phyloP scores from a whole-genome alignment of 64 coral and sea anemone species.

The Trachythela sp. region DNA sequence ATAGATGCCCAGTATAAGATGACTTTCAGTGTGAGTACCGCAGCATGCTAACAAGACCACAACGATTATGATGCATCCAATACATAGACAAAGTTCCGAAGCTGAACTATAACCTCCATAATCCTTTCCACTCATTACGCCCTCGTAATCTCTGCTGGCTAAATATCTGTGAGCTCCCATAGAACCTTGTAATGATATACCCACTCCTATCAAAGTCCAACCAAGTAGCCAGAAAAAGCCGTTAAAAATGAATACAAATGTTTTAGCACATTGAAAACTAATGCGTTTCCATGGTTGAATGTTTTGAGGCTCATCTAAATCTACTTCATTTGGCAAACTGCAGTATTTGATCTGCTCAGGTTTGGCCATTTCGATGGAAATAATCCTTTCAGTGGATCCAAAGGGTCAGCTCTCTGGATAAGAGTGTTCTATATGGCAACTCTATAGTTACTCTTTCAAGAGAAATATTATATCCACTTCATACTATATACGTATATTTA shows the following conservation, averaged over 20 bases:
- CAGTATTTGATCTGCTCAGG: not conserved
- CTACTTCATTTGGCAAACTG: not conserved
- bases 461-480: no score
- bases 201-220: constrained; percentile 72
- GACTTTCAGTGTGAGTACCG: constrained; percentile 78
- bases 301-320: not conserved
- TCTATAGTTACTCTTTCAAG: no score
- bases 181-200: constrained; percentile 22
- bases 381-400: not conserved
- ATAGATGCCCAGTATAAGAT: constrained; percentile 86
- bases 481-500: no score
- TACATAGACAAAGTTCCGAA: constrained; percentile 69
- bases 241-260: constrained; percentile 92
- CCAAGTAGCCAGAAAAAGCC: constrained; percentile 86
- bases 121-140: not conserved
- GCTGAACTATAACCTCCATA: constrained; percentile 54
- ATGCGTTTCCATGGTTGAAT: constrained; percentile 45
- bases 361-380: no score
- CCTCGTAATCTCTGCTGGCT: not conserved
- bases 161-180: not conserved
- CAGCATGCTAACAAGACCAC: constrained; percentile 89
- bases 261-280: constrained; percentile 82
- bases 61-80: constrained; percentile 70
- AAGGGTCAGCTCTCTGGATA: not conserved
- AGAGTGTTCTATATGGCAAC: no score